Evolutionary conservation across 2,888 invertebrate species (phyloP).

Genomic region (Brachypalpus laphriformis): DNA sequence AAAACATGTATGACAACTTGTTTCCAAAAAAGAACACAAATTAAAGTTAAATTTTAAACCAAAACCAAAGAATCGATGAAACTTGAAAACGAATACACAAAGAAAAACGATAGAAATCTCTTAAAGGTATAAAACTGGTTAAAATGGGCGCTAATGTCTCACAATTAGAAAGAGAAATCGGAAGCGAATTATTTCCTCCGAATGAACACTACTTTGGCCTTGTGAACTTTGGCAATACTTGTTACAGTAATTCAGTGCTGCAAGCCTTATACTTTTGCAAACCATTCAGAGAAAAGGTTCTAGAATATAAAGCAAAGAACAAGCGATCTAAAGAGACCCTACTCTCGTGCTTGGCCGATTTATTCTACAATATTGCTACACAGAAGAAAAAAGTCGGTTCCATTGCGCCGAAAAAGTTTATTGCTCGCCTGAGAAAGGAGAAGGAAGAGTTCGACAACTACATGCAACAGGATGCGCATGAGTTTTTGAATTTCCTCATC

Average conservation of each 20-base stretch:
- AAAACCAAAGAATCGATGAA: constrained; percentile 37
- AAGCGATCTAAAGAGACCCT: constrained; percentile 98
- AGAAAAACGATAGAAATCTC: neutral
- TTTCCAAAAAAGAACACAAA: too few species aligned
- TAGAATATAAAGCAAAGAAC: constrained; percentile 98
- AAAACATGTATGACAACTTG: constrained; percentile 28
- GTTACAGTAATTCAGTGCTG: constrained; percentile 99
- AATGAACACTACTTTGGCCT: constrained; percentile 99
- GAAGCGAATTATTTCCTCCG: constrained; percentile 98
- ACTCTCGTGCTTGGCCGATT: constrained; percentile 98
- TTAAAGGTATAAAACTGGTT: neutral
- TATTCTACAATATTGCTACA: constrained; percentile 99
- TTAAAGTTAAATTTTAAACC: neutral
- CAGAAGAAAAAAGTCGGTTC: constrained; percentile 99
- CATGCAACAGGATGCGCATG: constrained; percentile 99
- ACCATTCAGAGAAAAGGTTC: constrained; percentile 98
- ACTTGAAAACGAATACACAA: neutral
- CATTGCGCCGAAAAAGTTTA: constrained; percentile 99
- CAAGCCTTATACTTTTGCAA: constrained; percentile 99
- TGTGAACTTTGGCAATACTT: constrained; percentile 99
- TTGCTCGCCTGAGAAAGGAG: constrained; percentile 98
- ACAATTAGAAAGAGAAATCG: constrained; percentile 99
- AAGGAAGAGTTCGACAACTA: constrained; percentile 99
- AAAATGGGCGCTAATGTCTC: constrained; percentile 97
- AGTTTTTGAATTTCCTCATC: constrained; percentile 99